phyloP scores from a whole-genome alignment of 2,797 vertebrate genomes.

The Acrossocheilus fasciatus region DNA sequence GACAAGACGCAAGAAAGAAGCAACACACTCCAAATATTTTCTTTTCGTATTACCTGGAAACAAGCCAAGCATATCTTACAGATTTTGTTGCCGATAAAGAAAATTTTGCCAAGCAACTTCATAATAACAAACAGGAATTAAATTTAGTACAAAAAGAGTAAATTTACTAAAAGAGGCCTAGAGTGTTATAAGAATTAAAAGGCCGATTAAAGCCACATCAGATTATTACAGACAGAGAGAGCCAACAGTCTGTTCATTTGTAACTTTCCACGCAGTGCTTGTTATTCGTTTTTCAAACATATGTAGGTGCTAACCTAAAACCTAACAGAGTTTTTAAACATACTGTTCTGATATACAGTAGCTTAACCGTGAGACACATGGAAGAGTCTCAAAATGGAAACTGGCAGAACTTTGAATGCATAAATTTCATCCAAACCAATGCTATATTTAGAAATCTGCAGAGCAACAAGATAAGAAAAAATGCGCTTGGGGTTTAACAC shows the following conservation, averaged over 20 bases:
- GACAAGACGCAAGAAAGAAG: background rate
- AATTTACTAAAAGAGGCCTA: background rate
- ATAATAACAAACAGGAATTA: background rate
- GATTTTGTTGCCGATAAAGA: background rate
- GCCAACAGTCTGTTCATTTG: background rate
- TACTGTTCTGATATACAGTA: slow-evolving; percentile 6
- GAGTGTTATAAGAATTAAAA: background rate
- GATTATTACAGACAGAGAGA: background rate
- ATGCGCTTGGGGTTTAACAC: background rate
- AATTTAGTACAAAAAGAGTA: background rate
- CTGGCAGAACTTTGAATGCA: slow-evolving; percentile 47
- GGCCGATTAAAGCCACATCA: background rate
- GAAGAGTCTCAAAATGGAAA: slow-evolving; percentile 45
- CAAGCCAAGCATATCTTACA: background rate
- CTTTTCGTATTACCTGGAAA: background rate
- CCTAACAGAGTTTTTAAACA: background rate
- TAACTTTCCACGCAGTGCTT: background rate
- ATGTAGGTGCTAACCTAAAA: background rate
- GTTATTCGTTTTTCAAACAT: background rate
- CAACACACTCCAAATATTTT: background rate
- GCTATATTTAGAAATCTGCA: slow-evolving; percentile 48
- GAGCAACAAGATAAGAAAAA: slow-evolving; percentile 42
- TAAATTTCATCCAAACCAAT: slow-evolving; percentile 47
- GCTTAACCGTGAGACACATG: slow-evolving; percentile 12
- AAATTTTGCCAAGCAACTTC: background rate